Evolutionary conservation across 2,113 vertebrate species (phyloP).

Genomic region (Antechinus stuartii): DNA sequence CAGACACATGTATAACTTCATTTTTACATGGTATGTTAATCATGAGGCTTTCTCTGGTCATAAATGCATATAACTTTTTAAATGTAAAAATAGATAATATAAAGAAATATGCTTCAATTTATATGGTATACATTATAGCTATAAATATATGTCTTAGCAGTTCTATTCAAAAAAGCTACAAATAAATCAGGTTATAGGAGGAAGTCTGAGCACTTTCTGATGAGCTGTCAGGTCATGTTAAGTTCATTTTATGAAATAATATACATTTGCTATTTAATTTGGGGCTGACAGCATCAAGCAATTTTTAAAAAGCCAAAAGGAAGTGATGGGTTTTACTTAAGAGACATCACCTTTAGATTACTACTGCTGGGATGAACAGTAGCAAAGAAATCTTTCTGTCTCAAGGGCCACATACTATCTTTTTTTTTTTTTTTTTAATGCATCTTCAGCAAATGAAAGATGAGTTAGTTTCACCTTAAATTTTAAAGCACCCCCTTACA

Average conservation of each 20-base stretch:
- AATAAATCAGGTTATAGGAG: not conserved
- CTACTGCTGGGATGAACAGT: not conserved
- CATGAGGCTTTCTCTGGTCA: not conserved
- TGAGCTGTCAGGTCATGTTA: constrained; percentile 1
- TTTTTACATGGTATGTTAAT: not conserved
- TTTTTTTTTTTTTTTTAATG: constrained; percentile 46
- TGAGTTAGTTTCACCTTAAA: not conserved
- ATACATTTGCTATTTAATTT: constrained; percentile 42
- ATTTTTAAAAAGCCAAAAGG: constrained; percentile 1
- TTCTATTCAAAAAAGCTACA: not conserved
- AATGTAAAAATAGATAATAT: not conserved
- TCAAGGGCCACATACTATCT: not conserved
- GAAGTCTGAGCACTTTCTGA: not conserved
- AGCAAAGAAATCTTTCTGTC: constrained; percentile 24
- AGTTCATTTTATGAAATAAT: constrained; percentile 2
- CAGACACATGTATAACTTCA: not conserved
- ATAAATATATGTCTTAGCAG: constrained; percentile 22
- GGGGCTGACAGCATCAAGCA: not conserved
- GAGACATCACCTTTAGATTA: constrained; percentile 3
- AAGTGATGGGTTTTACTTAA: constrained; percentile 33
- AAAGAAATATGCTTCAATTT: not conserved
- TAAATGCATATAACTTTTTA: not conserved
- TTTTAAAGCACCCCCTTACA: not conserved
- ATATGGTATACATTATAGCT: not conserved
- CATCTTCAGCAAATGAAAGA: constrained; percentile 17